These are phyloP conservation scores for Himalopsyche japonica DNA, from an alignment of 2,888 invertebrate genomes.

Conservation along the genomic window DNA sequence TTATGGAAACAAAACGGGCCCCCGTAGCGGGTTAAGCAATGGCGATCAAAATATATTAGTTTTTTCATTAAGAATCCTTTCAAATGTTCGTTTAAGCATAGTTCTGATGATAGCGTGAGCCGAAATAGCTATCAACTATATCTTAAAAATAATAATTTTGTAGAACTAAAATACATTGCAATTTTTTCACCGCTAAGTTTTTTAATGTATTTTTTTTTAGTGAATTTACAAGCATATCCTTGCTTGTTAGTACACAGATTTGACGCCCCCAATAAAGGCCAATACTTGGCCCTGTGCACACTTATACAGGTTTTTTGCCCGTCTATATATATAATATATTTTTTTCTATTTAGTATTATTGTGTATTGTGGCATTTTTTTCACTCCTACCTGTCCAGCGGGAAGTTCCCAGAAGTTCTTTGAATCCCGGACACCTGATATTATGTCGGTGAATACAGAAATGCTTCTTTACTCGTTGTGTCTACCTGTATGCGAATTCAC, in stretches of 20 bases:
- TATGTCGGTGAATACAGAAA: not conserved
- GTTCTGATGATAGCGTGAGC: too few species aligned
- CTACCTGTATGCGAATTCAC: not conserved
- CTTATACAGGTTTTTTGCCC: not conserved
- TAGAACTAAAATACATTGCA: too few species aligned
- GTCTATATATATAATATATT: not conserved
- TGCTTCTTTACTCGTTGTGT: not conserved
- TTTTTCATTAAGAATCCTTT: too few species aligned
- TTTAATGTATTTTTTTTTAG: too few species aligned
- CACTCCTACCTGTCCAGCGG: not conserved
- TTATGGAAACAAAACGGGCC: too few species aligned
- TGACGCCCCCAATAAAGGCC: not conserved
- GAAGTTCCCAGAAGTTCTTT: not conserved
- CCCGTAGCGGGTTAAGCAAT: too few species aligned
- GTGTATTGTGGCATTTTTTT: not conserved
- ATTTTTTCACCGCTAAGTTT: too few species aligned
- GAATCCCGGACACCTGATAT: not conserved
- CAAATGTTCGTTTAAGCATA: too few species aligned
- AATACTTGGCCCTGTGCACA: not conserved
- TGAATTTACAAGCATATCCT: not conserved
- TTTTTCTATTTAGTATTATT: not conserved
- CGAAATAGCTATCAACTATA: too few species aligned
- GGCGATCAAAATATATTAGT: too few species aligned
- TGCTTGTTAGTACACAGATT: not conserved
- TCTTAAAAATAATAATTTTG: too few species aligned